Evolutionary conservation across 2,888 invertebrate species (phyloP).

Genomic region (Aspidiotus destructor): DNA sequence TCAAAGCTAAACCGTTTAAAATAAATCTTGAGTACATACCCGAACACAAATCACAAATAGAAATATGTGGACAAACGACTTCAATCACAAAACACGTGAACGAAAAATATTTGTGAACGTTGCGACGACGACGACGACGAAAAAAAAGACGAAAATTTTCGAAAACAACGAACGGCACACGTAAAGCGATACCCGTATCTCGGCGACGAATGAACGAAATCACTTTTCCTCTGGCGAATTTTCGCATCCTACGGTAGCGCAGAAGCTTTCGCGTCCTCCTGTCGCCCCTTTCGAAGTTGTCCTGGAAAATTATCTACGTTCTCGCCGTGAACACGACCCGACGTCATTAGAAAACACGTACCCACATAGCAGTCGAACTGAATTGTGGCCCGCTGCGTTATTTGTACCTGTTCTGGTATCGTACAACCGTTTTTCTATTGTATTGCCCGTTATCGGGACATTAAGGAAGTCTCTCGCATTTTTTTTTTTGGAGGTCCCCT

Average conservation of each 20-base stretch:
- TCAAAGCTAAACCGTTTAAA: too few species aligned
- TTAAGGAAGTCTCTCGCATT: too few species aligned
- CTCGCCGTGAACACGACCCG: constrained; percentile 22
- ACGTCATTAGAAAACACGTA: constrained; percentile 28
- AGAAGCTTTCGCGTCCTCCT: constrained; percentile 27
- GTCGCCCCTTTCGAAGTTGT: constrained; percentile 23
- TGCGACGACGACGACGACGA: constrained; percentile 3
- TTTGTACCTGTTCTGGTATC: constrained; percentile 19
- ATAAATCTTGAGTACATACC: too few species aligned
- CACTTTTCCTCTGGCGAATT: constrained; percentile 24
- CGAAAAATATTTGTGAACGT: background rate
- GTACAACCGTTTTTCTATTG: too few species aligned
- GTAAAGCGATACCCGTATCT: constrained; percentile 22
- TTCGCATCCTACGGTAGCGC: constrained; percentile 29
- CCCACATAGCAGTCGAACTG: constrained; percentile 23
- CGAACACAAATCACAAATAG: too few species aligned
- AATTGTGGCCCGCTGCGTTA: constrained; percentile 29
- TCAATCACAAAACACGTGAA: constrained; percentile 21
- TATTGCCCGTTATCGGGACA: too few species aligned
- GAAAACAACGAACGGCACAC: constrained; percentile 6
- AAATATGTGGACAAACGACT: too few species aligned
- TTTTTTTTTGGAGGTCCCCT: too few species aligned
- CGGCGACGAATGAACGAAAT: constrained; percentile 26
- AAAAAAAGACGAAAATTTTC: background rate
- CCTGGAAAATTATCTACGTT: constrained; percentile 29